A percentile compares a stretch with the other conserved stretches of the same genome.
Conservation (phyloP, 1,140 invertebrate genomes). For the Pogonus chalceus region DNA sequence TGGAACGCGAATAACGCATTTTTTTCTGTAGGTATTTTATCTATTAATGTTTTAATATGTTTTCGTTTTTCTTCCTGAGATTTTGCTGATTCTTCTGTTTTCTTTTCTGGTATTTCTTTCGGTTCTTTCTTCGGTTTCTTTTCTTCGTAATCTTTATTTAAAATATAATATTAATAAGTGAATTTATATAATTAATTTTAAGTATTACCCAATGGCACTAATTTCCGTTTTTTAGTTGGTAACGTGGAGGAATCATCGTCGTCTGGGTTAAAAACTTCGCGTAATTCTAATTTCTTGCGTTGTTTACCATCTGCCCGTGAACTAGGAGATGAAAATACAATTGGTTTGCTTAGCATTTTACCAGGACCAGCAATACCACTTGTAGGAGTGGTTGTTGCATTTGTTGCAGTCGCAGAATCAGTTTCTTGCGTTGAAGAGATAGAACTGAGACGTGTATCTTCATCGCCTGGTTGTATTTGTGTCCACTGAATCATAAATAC, state of each 20-base stretch:
- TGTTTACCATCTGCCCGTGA: constrained; percentile 12
- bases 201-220: constrained; percentile 62
- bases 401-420: background rate
- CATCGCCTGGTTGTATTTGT: constrained; percentile 29
- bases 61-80: constrained; percentile 90
- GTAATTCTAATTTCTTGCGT: constrained; percentile 50
- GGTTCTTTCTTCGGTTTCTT: constrained; percentile 47
- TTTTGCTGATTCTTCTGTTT: constrained; percentile 55
- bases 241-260: constrained; percentile 63
- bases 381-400: background rate
- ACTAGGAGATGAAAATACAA: constrained; percentile 3
- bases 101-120: constrained; percentile 52
- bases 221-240: constrained; percentile 64
- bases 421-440: constrained; percentile 4
- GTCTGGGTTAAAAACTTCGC: constrained; percentile 85
- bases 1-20: constrained; percentile 88
- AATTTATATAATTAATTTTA: background rate
- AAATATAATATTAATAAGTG: background rate
- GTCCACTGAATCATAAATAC: constrained; percentile 23
- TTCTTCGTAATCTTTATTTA: constrained; percentile 51
- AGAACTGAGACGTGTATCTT: constrained; percentile 26
- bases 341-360: constrained; percentile 10
- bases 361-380: background rate
- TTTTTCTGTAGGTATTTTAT: constrained; percentile 97
- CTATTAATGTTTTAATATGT: constrained; percentile 93